These are phyloP conservation scores for Noctua janthe DNA, from an alignment of 2,888 invertebrate genomes.

Conservation along the genomic window DNA sequence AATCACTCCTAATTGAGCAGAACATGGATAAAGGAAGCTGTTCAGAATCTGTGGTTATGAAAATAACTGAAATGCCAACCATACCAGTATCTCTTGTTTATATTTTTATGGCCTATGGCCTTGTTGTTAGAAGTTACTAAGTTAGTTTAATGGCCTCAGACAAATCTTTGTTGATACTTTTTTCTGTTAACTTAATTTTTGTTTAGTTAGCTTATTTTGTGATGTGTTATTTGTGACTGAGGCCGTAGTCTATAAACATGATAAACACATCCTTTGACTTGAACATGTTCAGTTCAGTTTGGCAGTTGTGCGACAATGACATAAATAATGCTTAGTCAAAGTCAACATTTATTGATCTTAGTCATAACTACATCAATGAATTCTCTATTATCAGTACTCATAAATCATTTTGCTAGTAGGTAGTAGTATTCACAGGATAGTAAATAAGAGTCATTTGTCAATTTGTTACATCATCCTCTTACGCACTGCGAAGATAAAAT, in stretches of 20 bases:
- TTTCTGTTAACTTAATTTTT: conserved; percentile 3
- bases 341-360: neutral
- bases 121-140: conserved; percentile 46
- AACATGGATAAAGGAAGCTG: conserved; percentile 4
- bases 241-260: neutral
- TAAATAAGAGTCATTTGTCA: conserved; percentile 27
- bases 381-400: conserved; percentile 16
- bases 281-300: neutral
- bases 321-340: neutral
- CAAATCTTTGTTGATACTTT: conserved; percentile 28
- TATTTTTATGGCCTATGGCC: conserved; percentile 23
- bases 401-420: conserved; percentile 11
- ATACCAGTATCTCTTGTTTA: conserved; percentile 38
- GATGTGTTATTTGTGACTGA: conserved; percentile 6
- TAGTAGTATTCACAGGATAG: conserved; percentile 28
- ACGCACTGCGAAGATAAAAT: conserved; percentile 34
- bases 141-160: conserved; percentile 39
- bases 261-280: neutral
- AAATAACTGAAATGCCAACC: neutral
- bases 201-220: neutral
- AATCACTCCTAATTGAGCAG: neutral
- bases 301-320: neutral
- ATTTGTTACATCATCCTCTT: conserved; percentile 43
- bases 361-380: conserved; percentile 21
- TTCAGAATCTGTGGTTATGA: conserved; percentile 7